A percentile compares a stretch with the other conserved stretches of the same genome.
Conservation (phyloP, 2,113 vertebrate species). For the Glaucidium brasilianum region DNA sequence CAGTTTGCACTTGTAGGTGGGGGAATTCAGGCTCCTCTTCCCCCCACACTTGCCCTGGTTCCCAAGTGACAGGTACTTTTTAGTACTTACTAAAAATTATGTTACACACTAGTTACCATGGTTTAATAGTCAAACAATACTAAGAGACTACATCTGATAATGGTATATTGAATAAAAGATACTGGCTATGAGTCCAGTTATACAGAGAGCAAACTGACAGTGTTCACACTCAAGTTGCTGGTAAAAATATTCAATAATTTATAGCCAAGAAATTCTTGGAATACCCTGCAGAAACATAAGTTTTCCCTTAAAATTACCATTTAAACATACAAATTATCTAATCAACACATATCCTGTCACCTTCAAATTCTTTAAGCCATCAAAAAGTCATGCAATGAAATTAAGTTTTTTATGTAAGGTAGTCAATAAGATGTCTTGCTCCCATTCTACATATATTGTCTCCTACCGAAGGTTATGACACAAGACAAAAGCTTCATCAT, state of each 20-base stretch:
- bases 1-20: neutral
- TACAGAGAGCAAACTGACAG: neutral
- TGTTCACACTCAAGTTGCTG: neutral
- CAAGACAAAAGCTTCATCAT: neutral
- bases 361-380: neutral
- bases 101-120: neutral
- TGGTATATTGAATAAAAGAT: neutral
- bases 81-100: neutral
- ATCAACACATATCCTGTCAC: neutral
- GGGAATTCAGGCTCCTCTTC: neutral
- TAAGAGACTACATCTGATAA: neutral
- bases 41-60: fast-evolving
- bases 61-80: neutral
- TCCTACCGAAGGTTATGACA: neutral
- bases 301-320: neutral
- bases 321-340: neutral
- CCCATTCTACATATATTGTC: neutral
- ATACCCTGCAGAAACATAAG: neutral
- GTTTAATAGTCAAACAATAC: neutral
- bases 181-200: neutral
- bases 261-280: neutral
- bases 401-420: neutral
- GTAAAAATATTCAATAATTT: neutral
- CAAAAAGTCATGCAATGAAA: neutral
- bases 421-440: neutral